phyloP scores from a whole-genome alignment of 2,888 invertebrate genomes.

The Coecobrya sp. region DNA sequence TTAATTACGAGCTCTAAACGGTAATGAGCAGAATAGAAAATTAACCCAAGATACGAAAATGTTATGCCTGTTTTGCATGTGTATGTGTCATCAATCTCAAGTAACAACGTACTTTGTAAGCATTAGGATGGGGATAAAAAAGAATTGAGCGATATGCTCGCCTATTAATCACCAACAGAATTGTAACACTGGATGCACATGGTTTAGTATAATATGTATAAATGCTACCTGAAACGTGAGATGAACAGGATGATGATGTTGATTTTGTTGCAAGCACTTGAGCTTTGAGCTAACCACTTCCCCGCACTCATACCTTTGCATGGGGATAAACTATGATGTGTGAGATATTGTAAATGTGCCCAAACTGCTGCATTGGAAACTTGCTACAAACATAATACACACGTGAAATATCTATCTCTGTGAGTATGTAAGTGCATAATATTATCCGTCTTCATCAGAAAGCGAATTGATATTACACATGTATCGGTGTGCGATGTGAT shows the following conservation, averaged over 20 bases:
- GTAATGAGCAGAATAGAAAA: constrained; percentile 2
- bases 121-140: neutral
- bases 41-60: neutral
- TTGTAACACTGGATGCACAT: neutral
- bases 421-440: neutral
- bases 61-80: constrained; percentile 51
- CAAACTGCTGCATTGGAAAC: neutral
- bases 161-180: neutral
- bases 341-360: neutral
- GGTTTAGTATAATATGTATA: neutral
- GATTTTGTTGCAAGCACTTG: constrained; percentile 70
- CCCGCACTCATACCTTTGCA: constrained; percentile 30
- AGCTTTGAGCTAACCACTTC: constrained; percentile 76
- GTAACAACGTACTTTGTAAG: neutral
- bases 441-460: constrained; percentile 18
- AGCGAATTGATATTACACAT: neutral
- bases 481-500: constrained; percentile 40
- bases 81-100: neutral
- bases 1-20: neutral
- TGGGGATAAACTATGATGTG: constrained; percentile 43
- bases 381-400: neutral
- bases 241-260: constrained; percentile 66
- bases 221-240: constrained; percentile 13
- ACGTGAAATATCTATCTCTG: neutral
- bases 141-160: neutral